Percentiles rank a stretch among this genome's conserved stretches.
Evolutionary conservation across 92 coral and sea anemone genomes (phyloP).

Genomic region (Ricordea florida): DNA sequence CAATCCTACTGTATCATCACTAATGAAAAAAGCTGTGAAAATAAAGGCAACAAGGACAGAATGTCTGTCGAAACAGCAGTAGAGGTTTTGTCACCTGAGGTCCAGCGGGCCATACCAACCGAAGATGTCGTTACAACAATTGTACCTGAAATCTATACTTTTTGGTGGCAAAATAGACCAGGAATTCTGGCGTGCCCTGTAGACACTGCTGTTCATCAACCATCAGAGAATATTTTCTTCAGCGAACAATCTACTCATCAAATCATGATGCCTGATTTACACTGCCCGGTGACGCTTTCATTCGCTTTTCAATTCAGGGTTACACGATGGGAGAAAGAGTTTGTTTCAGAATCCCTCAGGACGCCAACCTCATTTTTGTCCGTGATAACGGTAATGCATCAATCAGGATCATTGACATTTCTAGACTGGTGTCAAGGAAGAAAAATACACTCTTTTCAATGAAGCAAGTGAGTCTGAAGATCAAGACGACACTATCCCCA

Average conservation of each 20-base stretch:
- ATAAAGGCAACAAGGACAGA: slow-evolving; percentile 60
- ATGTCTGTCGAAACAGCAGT: slow-evolving; percentile 67
- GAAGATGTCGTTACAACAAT: slow-evolving; percentile 43
- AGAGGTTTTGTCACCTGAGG: slow-evolving; percentile 43
- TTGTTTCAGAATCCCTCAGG: slow-evolving; percentile 54
- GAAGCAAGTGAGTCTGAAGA: slow-evolving; percentile 10
- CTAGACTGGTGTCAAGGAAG: slow-evolving; percentile 16
- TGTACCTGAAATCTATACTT: slow-evolving; percentile 52
- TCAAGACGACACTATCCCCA: no score
- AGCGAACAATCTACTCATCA: slow-evolving; percentile 47
- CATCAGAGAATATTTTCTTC: slow-evolving; percentile 51
- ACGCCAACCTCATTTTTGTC: slow-evolving; percentile 47
- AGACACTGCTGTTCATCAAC: slow-evolving; percentile 52
- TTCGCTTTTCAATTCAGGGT: slow-evolving; percentile 49
- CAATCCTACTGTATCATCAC: slow-evolving; percentile 46
- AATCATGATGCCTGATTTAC: slow-evolving; percentile 53
- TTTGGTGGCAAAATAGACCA: slow-evolving; percentile 52
- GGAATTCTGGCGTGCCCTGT: slow-evolving; percentile 38
- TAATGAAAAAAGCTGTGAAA: slow-evolving; percentile 50
- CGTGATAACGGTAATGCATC: slow-evolving; percentile 49
- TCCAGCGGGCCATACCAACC: slow-evolving; percentile 47
- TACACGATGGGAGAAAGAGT: slow-evolving; percentile 56
- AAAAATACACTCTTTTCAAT: neutral
- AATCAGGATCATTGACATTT: slow-evolving; percentile 54
- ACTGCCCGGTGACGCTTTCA: slow-evolving; percentile 45